Base-by-base conservation (phyloP, 2,888 invertebrate species). In the Clanis bilineata region DNA sequence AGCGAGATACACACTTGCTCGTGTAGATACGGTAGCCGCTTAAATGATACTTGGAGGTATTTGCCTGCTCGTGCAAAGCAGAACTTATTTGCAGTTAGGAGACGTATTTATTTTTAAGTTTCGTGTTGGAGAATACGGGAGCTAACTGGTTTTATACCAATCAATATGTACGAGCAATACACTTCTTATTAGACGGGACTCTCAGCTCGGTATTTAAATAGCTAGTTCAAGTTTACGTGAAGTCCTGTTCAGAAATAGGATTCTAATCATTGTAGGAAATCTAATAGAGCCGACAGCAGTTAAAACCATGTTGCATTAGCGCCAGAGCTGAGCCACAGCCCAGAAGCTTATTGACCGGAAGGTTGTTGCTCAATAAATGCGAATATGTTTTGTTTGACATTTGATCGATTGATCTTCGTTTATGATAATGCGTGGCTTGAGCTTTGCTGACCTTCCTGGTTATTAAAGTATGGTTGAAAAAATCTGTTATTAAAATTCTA, bases 81-180 rank as follows among this genome's bases (percentile, higher is more conserved):
- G 63, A 65, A 63, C 63, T 66, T 64, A 65, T 62, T 66, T 45
- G 64, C 47, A 63, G 65, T 69, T 63, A 43, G 62, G 36, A 61
- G 64, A 71, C 68, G 63, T 64, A 62, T 65, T 65, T 72, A 72
- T 71, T 73, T 73, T 71, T 73, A 69, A 66, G 67, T 65, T 63
- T 62, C 57, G 58, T 41, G 47, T 25, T 15, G 58, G 58, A 60
- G 56, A 60, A 62, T 62, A 72, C 60, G 62, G 59, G 60, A 65
- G 22, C 44, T 39, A 69, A 73, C 73, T 61, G 65, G 72, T 73
- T 73, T 64, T 61, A 58, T 65, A 64, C 66, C 68, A 64, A 68
- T 62, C 63, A 58, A 58, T 38, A 38, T 56, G 55, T 56, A 56
- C 39, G n/a, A n/a, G n/a, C n/a, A n/a, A n/a, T n/a, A n/a, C 23